A percentile compares a stretch with the other conserved stretches of the same genome.
These are phyloP conservation scores for Hystrix brachyura DNA, from an alignment of 2,113 vertebrate species.

Conservation along the genomic window DNA sequence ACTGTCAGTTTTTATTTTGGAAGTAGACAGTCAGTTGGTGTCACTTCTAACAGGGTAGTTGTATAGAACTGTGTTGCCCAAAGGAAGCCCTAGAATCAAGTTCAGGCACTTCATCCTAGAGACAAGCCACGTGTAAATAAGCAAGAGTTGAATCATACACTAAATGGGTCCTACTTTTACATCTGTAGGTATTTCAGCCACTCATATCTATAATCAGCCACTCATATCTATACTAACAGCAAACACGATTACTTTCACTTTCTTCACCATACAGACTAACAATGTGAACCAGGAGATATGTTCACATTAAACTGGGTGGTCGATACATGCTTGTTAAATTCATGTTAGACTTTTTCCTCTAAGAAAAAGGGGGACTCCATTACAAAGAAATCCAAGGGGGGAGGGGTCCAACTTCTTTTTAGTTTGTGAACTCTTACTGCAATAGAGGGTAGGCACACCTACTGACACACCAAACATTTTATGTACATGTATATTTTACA, in stretches of 20 bases:
- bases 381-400: constrained; percentile 25
- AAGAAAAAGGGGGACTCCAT: background rate
- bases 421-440: background rate
- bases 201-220: background rate
- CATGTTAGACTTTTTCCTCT: constrained; percentile 19
- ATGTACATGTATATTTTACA: background rate
- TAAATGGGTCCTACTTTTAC: constrained; percentile 25
- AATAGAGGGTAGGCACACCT: background rate
- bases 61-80: background rate
- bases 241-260: constrained; percentile 41
- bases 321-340: constrained; percentile 6
- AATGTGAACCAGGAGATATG: background rate
- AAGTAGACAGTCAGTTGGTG: background rate
- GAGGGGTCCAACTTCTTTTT: background rate
- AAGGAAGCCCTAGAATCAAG: constrained; percentile 9
- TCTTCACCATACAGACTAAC: background rate
- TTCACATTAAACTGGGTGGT: background rate
- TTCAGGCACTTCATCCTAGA: background rate
- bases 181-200: background rate
- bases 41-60: background rate
- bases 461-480: background rate
- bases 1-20: constrained; percentile 23
- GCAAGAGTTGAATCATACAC: background rate
- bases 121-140: constrained; percentile 44
- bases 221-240: constrained; percentile 1